Conservation (phyloP, 2,113 vertebrate genomes). For the Pardalotus punctatus region DNA sequence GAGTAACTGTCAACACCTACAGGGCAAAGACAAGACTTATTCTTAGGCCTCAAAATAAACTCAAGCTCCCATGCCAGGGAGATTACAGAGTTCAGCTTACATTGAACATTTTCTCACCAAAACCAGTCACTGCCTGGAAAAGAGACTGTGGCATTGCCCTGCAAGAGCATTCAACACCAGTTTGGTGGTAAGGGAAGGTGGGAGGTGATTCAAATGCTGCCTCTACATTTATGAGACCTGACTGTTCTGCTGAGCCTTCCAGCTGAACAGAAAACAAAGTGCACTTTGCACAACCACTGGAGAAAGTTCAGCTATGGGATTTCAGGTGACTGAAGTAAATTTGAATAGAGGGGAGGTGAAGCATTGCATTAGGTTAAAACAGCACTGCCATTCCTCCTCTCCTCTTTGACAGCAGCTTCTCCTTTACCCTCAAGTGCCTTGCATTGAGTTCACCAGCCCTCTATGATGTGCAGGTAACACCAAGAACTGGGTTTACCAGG, state of each 20-base stretch:
- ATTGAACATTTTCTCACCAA: background rate
- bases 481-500: background rate
- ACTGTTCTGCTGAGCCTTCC: background rate
- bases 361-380: background rate
- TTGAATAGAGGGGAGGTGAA: background rate
- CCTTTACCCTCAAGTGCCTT: background rate
- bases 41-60: background rate
- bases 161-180: background rate
- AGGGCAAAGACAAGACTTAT: background rate
- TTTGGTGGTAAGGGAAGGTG: background rate
- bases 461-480: background rate
- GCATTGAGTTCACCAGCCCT: background rate
- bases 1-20: background rate
- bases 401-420: background rate
- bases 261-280: background rate
- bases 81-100: background rate
- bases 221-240: background rate
- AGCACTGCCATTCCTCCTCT: background rate
- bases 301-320: background rate
- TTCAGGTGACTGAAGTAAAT: background rate
- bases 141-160: background rate
- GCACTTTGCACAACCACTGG: background rate
- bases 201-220: background rate
- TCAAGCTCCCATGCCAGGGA: background rate
- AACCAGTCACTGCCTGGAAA: background rate